A percentile compares a stretch with the other conserved stretches of the same genome.
Evolutionary conservation across 1,140 invertebrate genomes (phyloP).

Genomic region (Harpegnathos saltator): DNA sequence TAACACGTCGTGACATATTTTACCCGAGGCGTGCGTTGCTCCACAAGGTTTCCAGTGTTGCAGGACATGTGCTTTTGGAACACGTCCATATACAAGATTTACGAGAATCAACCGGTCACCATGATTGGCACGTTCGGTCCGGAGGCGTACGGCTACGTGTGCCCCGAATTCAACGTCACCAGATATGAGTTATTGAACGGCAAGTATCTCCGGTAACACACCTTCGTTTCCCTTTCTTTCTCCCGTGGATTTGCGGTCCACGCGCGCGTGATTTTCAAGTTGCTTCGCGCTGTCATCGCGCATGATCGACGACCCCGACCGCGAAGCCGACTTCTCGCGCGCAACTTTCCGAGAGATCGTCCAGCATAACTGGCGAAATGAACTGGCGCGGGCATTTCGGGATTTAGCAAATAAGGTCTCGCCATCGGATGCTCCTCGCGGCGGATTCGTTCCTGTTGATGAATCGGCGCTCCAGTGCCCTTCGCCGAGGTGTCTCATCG

Average conservation of each 20-base stretch:
- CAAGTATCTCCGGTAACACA: slow-evolving; percentile 65
- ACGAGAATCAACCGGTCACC: slow-evolving; percentile 83
- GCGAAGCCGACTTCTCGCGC: no score
- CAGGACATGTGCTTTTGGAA: slow-evolving; percentile 86
- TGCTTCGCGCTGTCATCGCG: no score
- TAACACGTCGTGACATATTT: slow-evolving; percentile 16
- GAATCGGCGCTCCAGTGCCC: not conserved
- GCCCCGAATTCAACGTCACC: slow-evolving; percentile 76
- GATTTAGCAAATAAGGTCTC: no score
- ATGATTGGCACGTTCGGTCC: slow-evolving; percentile 82
- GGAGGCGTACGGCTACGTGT: slow-evolving; percentile 75
- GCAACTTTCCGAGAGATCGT: no score
- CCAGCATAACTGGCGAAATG: no score
- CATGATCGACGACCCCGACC: no score
- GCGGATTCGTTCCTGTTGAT: not conserved
- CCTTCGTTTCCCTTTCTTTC: not conserved
- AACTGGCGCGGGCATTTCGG: no score
- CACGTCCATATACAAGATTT: slow-evolving; percentile 80
- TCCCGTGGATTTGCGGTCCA: no score
- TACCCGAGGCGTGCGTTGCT: slow-evolving; percentile 11
- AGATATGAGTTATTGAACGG: slow-evolving; percentile 82
- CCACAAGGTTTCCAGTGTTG: slow-evolving; percentile 41
- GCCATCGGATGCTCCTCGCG: no score
- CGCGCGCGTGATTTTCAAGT: no score
- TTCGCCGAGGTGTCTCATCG: slow-evolving; percentile 8